Base-by-base conservation (phyloP, 2,797 vertebrate species). In the Gobionotothen gibberifrons region DNA sequence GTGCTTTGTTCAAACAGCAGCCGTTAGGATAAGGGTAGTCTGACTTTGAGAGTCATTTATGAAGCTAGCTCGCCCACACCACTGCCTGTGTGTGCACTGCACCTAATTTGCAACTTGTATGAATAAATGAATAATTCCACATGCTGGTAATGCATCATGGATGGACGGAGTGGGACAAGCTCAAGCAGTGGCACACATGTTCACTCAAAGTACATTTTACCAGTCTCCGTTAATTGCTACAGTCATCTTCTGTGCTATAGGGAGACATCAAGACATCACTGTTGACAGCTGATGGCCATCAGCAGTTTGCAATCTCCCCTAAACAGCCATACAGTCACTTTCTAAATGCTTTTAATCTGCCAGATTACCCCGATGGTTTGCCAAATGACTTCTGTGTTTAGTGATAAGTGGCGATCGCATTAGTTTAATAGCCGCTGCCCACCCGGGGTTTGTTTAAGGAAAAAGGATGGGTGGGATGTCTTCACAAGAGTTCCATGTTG, bases 81-180 rank as follows among this genome's bases (percentile, higher is more conserved):
- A 49, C 62, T 79, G 76, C 78, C 72, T 57, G 2, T 16, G 75
- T 82, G 74, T 68, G 65, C 71, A 29, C 63, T 2, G 51, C 76
- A 72, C 56, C 84, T 90, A 53, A 86, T 92, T 87, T 91, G 79
- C 81, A 88, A 83, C 81, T 89, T 26, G 68, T 67, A 57, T 85
- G 87, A 87, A 92, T 90, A 89, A 69, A 93, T 89, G 76, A 88
- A 89, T 89, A 83, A 81, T 85, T 90, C 56, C 59, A 43, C 56
- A 15, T 22, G 51, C 62, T 21, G 69, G 40, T 83, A 85, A 88
- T 76, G 76, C 64, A 59, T 78, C 58, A 51, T 39, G 51, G 80
- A 52, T 46, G 64, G 58, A 72, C 76, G 36, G 63, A 75, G 74
- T 16, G n/a, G 56, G 78, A 36, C 58, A 48, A 56, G 49, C 58